Base-by-base conservation (phyloP, 2,113 vertebrate species). In the Clarias macrocephalus region DNA sequence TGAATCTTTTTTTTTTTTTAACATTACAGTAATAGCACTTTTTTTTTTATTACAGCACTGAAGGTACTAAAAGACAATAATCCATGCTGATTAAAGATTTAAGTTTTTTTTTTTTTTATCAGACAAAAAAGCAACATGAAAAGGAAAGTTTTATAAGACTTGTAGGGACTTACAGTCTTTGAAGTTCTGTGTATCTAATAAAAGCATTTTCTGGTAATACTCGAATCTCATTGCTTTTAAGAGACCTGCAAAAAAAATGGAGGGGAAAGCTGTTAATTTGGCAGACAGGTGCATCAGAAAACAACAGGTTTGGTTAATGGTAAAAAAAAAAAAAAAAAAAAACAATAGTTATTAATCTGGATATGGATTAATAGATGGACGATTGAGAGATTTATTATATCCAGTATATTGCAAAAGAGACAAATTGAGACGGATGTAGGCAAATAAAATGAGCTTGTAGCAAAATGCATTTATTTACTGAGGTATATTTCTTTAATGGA, bases 151-250 rank as follows among this genome's bases (percentile, higher is more conserved):
- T 16, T 37, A 25, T 63, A 82, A 82, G 56, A 15, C 18, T n/a
- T 85, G 54, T 52, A 86, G 1, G 56, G 89, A 95, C 95, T 96
- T 90, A 96, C 93, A 95, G 91, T 91, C 95, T 95, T 88, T 94
- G 91, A 18, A 96, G 92, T 16, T 94, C 91, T 79, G 91, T 89
- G 75, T 92, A 94, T 59, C 93, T 92, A 25, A 88, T 93, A 93
- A 96, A 96, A 92, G 93, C 89, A 85, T 94, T 89, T 85, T 94
- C 94, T 33, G 94, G 91, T 92, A 96, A 91, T 56, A 76, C 92
- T 79, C 28, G 84, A 84, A 95, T 96, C 87, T 93, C 81, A 68
- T 96, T 96, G 89, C 93, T 93, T 89, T 87, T 94, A 21, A 96
- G 92, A 18, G 95, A 96, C 92, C 95, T 96, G 90, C 70, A 48